Base-by-base conservation (phyloP, 2,888 invertebrate species). In the Anthophora plumipes region DNA sequence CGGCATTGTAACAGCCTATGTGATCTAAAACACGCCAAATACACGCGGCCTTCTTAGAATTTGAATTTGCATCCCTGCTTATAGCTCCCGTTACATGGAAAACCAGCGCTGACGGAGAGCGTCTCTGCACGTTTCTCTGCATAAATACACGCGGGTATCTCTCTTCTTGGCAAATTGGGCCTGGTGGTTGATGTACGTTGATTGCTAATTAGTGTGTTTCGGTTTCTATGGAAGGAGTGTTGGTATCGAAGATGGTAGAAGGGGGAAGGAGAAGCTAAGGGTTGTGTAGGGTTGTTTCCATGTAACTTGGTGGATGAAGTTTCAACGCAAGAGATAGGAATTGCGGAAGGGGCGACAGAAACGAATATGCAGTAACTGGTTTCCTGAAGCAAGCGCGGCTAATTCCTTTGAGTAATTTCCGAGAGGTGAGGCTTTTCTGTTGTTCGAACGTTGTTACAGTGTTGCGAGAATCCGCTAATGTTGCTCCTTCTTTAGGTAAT, bases 11-110 rank as follows among this genome's bases (percentile, higher is more conserved):
- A 78, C 74, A 68, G 79, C 77, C 83, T 74, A 85, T 85, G 86
- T 90, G 90, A 89, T 89, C 89, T 89, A 87, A 89, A 89, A 90
- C 87, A 85, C 85, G 81, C 86, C 87, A 84, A 86, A 88, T 87
- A 82, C 88, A 85, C 69, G 74, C 60, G 84, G 75, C 84, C 76
- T 87, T 84, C 84, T 87, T 81, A 82, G 77, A 78, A 63, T 72
- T n/a, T 59, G 22, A 67, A 57, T 22, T 37, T 39, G 43, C 55
- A 61, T 25, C 69, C 39, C 8, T 46, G 14, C 31, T 52, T n/a
- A 63, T 55, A 14, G 12, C 60, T 48, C 46, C 22, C 43, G 37
- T 48, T 66, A 22, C 31, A 12, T 25, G 54, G 31, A 60, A n/a
- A 48, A 64, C 11, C 52, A 22, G 5, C 63, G 55, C 39, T 1